These are phyloP conservation scores for Heliothis peltigera DNA, from an alignment of 2,888 invertebrate species.

Conservation along the genomic window DNA sequence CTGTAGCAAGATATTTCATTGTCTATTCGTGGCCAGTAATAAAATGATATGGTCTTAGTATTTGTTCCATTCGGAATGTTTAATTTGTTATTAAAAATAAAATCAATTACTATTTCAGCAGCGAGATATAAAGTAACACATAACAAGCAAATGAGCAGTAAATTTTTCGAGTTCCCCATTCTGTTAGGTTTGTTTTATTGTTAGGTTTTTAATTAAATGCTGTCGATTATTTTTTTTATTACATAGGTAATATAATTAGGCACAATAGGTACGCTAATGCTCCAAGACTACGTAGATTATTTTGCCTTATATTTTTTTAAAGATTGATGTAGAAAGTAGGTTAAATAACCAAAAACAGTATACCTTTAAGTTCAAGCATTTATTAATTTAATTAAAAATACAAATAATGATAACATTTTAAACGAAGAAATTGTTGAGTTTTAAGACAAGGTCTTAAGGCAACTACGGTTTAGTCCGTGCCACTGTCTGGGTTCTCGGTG, in stretches of 20 bases:
- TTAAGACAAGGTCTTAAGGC: no score
- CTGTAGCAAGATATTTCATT: constrained; percentile 23
- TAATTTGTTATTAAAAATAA: not conserved
- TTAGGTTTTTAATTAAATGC: not conserved
- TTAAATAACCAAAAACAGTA: no score
- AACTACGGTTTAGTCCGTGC: not conserved
- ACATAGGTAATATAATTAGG: not conserved
- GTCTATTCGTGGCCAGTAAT: constrained; percentile 13
- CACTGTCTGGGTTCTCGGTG: not conserved
- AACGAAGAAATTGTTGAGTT: no score
- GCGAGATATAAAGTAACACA: not conserved
- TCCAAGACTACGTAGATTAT: no score
- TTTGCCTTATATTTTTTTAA: no score
- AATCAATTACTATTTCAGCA: not conserved
- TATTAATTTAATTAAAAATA: no score
- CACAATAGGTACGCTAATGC: no score
- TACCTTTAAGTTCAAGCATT: no score
- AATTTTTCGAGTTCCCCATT: not conserved
- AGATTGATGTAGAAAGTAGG: no score
- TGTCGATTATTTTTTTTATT: not conserved
- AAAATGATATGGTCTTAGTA: not conserved
- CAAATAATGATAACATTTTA: no score
- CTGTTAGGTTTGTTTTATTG: no score
- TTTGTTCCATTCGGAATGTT: not conserved
- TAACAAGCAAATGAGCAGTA: not conserved